Percentiles rank a stretch among this genome's conserved stretches.
phyloP scores from a whole-genome alignment of 2,888 invertebrate genomes.

The Tridacna crocea region DNA sequence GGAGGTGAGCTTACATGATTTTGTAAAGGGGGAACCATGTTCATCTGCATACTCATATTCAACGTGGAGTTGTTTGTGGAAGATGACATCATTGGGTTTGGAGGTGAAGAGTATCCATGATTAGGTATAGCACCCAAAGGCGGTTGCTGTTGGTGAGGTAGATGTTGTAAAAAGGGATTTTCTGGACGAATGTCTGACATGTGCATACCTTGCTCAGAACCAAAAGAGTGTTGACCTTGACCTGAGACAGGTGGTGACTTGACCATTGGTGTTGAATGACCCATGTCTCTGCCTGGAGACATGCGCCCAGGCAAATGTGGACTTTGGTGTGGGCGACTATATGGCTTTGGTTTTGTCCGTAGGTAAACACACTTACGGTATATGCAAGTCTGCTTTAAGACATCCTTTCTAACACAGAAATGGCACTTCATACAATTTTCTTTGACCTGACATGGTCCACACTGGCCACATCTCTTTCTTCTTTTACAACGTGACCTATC shows the following conservation, averaged over 20 bases:
- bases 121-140: constrained; percentile 46
- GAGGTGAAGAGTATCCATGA: constrained; percentile 52
- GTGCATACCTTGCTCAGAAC: constrained; percentile 42
- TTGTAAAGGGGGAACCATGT: constrained; percentile 50
- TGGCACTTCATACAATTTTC: constrained; percentile 80
- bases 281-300: constrained; percentile 45
- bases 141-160: constrained; percentile 56
- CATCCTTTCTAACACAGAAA: constrained; percentile 77
- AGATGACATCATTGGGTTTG: constrained; percentile 39
- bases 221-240: constrained; percentile 31
- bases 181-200: constrained; percentile 50
- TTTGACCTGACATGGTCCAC: constrained; percentile 80
- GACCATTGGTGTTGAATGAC: constrained; percentile 36
- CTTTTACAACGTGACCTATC: constrained; percentile 74
- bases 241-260: constrained; percentile 37
- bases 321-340: constrained; percentile 58
- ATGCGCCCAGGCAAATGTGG: constrained; percentile 43
- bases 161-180: constrained; percentile 59
- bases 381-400: constrained; percentile 79
- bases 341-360: constrained; percentile 72
- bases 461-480: constrained; percentile 77
- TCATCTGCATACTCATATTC: constrained; percentile 56
- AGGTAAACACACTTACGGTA: constrained; percentile 80
- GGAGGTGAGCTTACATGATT: constrained; percentile 50
- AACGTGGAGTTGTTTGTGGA: background rate